These are phyloP conservation scores for Callospermophilus lateralis DNA, from an alignment of 2,113 vertebrate genomes.

Conservation along the genomic window DNA sequence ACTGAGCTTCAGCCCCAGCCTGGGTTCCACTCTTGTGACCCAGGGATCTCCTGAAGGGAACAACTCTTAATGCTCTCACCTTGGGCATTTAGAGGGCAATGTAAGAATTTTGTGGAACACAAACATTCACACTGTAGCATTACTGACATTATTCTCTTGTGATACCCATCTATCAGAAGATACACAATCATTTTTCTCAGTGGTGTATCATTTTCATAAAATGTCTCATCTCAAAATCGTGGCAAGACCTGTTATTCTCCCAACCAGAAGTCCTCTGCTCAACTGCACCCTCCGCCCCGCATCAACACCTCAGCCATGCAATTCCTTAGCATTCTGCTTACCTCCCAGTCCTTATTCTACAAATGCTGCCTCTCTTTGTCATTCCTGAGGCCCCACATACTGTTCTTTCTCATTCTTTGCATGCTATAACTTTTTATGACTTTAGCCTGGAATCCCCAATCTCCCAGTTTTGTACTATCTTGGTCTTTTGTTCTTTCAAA, in stretches of 20 bases:
- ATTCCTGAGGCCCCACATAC: not conserved
- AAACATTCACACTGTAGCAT: not conserved
- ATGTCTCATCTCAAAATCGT: not conserved
- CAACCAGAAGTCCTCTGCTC: not conserved
- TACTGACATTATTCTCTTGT: not conserved
- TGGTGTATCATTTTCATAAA: not conserved
- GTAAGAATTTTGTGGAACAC: not conserved
- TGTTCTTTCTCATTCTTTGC: not conserved
- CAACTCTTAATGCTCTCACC: not conserved
- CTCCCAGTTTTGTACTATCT: not conserved
- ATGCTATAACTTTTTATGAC: not conserved
- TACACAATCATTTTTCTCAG: not conserved
- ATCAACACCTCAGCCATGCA: not conserved
- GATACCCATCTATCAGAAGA: not conserved
- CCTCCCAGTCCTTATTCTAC: not conserved
- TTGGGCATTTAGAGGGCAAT: not conserved
- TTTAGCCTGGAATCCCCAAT: not conserved
- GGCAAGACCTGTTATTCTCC: not conserved
- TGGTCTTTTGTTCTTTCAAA: constrained; percentile 21
- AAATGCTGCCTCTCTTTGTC: not conserved
- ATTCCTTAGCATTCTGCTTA: not conserved
- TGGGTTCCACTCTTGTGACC: not conserved
- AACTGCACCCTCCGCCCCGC: too few species aligned
- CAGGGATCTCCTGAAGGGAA: not conserved
- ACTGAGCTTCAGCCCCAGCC: too few species aligned